Base-by-base conservation (phyloP, 2,113 vertebrate species). In the Crotalus horridus region DNA sequence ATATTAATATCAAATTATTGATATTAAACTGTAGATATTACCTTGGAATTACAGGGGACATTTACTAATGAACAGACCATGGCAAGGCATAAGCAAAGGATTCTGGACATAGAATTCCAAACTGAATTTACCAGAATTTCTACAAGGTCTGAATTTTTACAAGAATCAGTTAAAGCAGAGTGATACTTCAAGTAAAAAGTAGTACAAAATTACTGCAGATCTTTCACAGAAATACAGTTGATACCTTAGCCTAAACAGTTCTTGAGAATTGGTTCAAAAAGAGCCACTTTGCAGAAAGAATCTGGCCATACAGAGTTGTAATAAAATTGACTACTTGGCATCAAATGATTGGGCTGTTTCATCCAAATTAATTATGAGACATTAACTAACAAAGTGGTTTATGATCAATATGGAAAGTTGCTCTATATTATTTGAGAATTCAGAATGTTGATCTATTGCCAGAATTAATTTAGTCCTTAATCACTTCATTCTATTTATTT, bases 391-490 rank as follows among this genome's bases (percentile, higher is more conserved):
- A 64, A 10, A 69, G 26, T 92, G 74, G 88, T 86, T 33, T 51
- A 61, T 3, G 51, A 86, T 69, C 48, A 64, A 85, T 89, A 64
- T n/a, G 26, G 24, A 61, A 87, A 86, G 29, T 90, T 93, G 43
- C 17, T 61, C 58, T 90, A 53, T 92, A 46, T 64, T n/a, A 54
- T 86, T 26, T 92, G 48, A 55, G 6, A 86, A n/a, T 89, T 56
- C n/a, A 92, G 43, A 51, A 87, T 15, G 43, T 89, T 87, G 23
- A 69, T 90, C 17, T 17, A 87, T 54, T 69, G 24, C 21, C 85
- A 56, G 55, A 90, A 86, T 92, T 55, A 91, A 48, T 92, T 58
- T 11, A 92, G 58, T 92, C 88, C 56, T 69, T 92, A 48, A 64
- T 85, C 85, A 64, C 6, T 89, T 86, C 48, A 85, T 64, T 61